Evolutionary conservation across 1,140 invertebrate genomes (phyloP), one percentile per base, ranked within the genome.

Genomic region (Olivierus martensii): DNA sequence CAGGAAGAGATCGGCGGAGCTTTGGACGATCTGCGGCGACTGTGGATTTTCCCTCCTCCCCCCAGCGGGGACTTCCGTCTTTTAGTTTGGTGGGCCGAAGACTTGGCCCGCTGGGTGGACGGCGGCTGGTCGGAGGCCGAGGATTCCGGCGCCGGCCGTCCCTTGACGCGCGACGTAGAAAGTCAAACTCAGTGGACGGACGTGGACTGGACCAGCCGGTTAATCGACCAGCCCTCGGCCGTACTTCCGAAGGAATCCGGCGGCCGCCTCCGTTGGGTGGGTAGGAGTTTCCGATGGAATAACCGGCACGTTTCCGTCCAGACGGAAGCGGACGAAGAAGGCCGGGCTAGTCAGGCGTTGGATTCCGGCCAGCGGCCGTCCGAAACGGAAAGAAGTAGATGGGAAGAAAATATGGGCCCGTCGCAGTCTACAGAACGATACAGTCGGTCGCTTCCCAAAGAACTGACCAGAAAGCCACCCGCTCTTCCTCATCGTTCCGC

Each of bases 1-100:
- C 14, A 56, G 54, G 54, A 56, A 17, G 54, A 56, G 48, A 51
- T 56, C 15, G 49, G 44, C 18, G 44, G 18, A 17, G 54, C 54
- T 14, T 17, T 56, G 11, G 42, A 56, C 37, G 54, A 56, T 28
- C 18, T 56, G 15, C 47, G 47, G 48, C 42, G 48, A 15, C 17
- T 9, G 4, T 47, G 9, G 36, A 12, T 28, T 2, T 43, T 56
- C 39, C 54, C 54, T 1, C 44, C 43, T 12, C 51, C 48, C 14
- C 49, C 52, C 5, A 55, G 45, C 51, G 53, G 51, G 0, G 53
- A 58, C 41, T 44, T 58, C 3, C 51, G 55, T 43, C 37, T 53
- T 11, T 19, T 58, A 5, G 51, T 46, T 12, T 48, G 46, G 18
- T 58, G 56, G 56, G 56, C 53, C 0, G 47, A 58, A 14, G 49